These are phyloP conservation scores for Vulpes vulpes DNA, from an alignment of 2,113 vertebrate genomes.

Conservation along the genomic window DNA sequence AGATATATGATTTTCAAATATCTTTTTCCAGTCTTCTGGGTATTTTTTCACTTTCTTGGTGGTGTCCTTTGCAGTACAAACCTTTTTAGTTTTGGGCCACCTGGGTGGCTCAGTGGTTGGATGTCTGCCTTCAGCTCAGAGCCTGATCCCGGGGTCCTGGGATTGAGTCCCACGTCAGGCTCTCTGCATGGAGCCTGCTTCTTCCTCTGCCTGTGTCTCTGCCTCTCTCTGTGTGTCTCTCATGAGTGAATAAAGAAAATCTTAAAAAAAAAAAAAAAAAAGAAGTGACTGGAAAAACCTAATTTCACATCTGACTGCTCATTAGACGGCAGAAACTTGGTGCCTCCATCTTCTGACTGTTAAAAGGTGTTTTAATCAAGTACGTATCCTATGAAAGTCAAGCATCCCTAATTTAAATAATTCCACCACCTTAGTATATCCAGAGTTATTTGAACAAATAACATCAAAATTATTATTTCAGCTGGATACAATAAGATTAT, in stretches of 20 bases:
- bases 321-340: not conserved
- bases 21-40: not conserved
- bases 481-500: not conserved
- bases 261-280: too few relatives aligned
- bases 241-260: too few relatives aligned
- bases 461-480: constrained; percentile 25
- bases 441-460: constrained; percentile 40
- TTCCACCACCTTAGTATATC: not conserved
- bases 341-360: not conserved
- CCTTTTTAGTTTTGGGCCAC: not conserved
- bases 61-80: not conserved
- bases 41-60: constrained; percentile 12
- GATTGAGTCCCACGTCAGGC: too few relatives aligned
- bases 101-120: too few relatives aligned
- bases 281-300: not conserved
- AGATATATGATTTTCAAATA: constrained; percentile 9
- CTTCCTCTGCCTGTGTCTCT: too few relatives aligned
- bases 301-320: not conserved
- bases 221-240: too few relatives aligned
- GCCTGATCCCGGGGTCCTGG: too few relatives aligned
- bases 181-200: too few relatives aligned
- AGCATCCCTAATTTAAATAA: not conserved
- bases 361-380: not conserved
- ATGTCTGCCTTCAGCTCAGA: too few relatives aligned
- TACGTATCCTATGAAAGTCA: not conserved